Conservation (phyloP, 2,797 vertebrate genomes). For the Bryconaethiops microstoma region DNA sequence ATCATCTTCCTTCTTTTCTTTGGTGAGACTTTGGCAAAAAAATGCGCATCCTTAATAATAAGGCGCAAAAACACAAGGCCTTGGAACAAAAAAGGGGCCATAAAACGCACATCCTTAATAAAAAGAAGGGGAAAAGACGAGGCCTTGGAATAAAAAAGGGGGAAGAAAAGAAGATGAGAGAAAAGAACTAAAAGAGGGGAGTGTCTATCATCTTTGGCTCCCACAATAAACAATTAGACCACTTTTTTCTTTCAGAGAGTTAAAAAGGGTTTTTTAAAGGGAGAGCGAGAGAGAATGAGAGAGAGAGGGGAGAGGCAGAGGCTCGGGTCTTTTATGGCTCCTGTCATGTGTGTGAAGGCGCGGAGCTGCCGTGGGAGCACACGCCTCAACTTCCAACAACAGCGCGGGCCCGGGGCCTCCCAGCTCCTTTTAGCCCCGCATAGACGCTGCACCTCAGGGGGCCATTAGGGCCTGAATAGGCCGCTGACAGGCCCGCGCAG, state of each 20-base stretch:
- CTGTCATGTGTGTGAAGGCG: constrained; percentile 85
- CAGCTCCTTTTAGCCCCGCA: constrained; percentile 81
- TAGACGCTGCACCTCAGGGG: constrained; percentile 90
- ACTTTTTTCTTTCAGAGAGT: constrained; percentile 76
- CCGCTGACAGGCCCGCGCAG: constrained; percentile 86
- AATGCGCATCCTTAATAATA: no score
- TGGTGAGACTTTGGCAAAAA: constrained; percentile 62
- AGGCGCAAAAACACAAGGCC: no score
- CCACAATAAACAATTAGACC: constrained; percentile 84
- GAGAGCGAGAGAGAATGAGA: no score
- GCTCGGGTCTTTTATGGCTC: constrained; percentile 86
- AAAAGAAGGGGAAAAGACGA: constrained; percentile 67
- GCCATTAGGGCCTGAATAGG: constrained; percentile 87
- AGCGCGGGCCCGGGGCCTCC: constrained; percentile 79
- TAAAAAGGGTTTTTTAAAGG: constrained; percentile 46
- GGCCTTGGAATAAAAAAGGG: constrained; percentile 51
- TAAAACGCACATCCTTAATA: constrained; percentile 72
- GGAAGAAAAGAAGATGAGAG: constrained; percentile 59
- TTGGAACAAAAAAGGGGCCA: no score
- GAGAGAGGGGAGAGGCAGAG: constrained; percentile 57
- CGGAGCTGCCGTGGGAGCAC: constrained; percentile 78
- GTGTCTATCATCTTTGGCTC: constrained; percentile 81
- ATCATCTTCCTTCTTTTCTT: constrained; percentile 56
- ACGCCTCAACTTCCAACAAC: constrained; percentile 86
- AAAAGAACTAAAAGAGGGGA: constrained; percentile 71